Evolutionary conservation across 1,140 invertebrate genomes (phyloP).

Genomic region (Samia ricini): DNA sequence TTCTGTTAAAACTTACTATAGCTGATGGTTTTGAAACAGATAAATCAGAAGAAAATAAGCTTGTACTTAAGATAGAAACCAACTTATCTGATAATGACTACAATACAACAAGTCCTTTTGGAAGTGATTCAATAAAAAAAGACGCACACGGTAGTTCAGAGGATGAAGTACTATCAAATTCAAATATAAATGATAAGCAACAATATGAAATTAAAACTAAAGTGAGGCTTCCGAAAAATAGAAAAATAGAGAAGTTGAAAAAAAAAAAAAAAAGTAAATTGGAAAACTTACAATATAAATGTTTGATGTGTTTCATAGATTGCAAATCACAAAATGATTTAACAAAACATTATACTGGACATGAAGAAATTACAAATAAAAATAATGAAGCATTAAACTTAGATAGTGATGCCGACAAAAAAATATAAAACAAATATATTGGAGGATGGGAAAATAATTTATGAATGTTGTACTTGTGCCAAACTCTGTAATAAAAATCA

Average conservation of each 20-base stretch:
- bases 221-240: conserved; percentile 9
- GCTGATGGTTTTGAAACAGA: neutral
- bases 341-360: conserved; percentile 38
- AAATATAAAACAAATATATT: neutral
- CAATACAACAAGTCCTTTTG: neutral
- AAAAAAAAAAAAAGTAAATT: neutral
- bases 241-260: neutral
- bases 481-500: conserved; percentile 35
- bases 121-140: neutral
- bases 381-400: neutral
- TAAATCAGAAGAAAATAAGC: neutral
- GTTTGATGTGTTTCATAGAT: conserved; percentile 43
- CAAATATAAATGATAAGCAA: neutral
- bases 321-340: conserved; percentile 31
- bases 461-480: conserved; percentile 40
- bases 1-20: conserved; percentile 12
- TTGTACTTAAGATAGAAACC: neutral
- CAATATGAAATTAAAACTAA: conserved; percentile 7
- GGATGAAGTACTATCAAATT: conserved; percentile 11
- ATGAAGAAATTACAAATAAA: conserved; percentile 13
- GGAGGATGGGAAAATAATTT: neutral
- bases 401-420: neutral
- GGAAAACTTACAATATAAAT: conserved; percentile 27
- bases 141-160: conserved; percentile 10
- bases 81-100: neutral